phyloP scores from a whole-genome alignment of 2,113 vertebrate genomes.

The Menura novaehollandiae region DNA sequence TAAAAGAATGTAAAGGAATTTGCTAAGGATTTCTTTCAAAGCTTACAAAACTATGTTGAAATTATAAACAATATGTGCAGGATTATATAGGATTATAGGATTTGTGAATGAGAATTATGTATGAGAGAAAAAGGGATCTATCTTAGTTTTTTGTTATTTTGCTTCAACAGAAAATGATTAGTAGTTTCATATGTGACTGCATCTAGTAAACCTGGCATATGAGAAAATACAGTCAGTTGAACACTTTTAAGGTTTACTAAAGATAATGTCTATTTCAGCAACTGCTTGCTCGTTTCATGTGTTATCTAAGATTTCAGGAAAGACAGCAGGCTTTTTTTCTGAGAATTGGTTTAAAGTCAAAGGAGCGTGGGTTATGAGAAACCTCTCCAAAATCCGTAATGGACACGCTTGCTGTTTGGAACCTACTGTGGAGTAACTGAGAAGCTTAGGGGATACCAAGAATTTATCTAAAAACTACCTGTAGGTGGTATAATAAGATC shows the following conservation, averaged over 20 bases:
- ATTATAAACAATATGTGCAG: background rate
- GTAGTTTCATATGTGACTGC: background rate
- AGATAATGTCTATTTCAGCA: background rate
- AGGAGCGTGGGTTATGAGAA: background rate
- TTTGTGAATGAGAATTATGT: background rate
- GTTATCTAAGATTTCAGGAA: background rate
- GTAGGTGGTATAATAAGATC: constrained; percentile 63
- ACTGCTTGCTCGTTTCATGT: background rate
- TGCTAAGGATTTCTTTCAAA: background rate
- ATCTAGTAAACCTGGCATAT: background rate
- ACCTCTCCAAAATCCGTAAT: background rate
- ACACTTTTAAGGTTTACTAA: background rate
- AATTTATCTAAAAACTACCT: constrained; percentile 45
- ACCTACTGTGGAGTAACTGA: background rate
- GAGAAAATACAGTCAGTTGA: background rate
- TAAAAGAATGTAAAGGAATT: background rate
- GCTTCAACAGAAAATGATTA: background rate
- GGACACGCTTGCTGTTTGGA: background rate
- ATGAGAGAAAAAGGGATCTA: background rate
- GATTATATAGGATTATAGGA: background rate
- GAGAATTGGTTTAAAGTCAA: background rate
- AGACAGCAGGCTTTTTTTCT: background rate
- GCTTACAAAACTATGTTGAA: background rate
- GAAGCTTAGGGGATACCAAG: background rate
- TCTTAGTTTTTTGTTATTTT: background rate